phyloP scores from a whole-genome alignment of 23 tunicate species.

The Ascidia mentula region DNA sequence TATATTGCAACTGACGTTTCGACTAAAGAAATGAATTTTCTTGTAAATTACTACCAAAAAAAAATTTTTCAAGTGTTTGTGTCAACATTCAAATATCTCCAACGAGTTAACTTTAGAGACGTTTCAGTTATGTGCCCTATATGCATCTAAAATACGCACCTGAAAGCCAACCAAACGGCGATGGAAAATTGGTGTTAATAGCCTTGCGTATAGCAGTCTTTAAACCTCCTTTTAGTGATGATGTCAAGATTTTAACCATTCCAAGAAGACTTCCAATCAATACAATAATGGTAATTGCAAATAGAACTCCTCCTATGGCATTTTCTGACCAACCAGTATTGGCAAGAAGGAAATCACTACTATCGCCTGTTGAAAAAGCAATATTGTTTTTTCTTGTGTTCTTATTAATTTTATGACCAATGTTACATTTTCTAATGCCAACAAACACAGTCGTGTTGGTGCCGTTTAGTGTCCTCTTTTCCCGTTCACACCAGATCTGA shows the following conservation, averaged over 20 bases:
- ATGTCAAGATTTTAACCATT: constrained; percentile 64
- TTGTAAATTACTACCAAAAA: neutral
- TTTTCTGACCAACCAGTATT: constrained; percentile 49
- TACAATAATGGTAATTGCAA: constrained; percentile 31
- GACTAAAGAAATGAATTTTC: too few relatives aligned
- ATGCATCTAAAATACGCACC: constrained; percentile 9
- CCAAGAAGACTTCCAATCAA: constrained; percentile 32
- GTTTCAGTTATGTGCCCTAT: neutral
- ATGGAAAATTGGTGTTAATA: constrained; percentile 45
- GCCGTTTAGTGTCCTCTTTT: neutral
- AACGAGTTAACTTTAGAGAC: neutral
- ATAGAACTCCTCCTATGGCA: constrained; percentile 43
- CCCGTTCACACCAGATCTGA: neutral
- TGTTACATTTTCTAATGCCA: constrained; percentile 23
- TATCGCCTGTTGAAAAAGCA: constrained; percentile 22
- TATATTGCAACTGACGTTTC: too few relatives aligned
- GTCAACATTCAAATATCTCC: neutral
- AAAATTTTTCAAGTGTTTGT: neutral
- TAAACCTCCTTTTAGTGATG: constrained; percentile 45
- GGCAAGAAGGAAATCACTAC: constrained; percentile 57
- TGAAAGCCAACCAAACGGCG: constrained; percentile 73
- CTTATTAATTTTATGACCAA: neutral
- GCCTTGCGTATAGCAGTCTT: constrained; percentile 31
- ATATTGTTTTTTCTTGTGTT: neutral
- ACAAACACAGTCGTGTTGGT: constrained; percentile 17